Evolutionary conservation across 37 sponge, comb jelly and placozoan species (phyloP), one percentile per base, ranked within the genome.

Genomic region (Tethya wilhelma): DNA sequence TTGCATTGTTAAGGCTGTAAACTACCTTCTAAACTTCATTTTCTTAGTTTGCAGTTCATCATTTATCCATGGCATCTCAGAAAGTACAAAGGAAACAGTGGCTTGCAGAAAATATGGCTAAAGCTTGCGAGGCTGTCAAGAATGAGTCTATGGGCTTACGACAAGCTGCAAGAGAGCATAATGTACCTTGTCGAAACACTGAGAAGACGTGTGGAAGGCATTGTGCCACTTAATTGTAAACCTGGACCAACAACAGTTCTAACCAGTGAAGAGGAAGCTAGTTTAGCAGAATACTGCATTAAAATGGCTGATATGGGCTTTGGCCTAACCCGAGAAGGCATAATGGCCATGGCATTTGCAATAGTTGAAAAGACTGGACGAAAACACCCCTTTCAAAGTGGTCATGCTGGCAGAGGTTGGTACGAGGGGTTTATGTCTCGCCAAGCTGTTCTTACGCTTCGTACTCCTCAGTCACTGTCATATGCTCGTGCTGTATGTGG

Each of bases 301-400:
- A 11, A 23, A 49, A 82, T 82, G 74, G 64, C 74, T 58, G 83
- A 82, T 23, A 82, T 73, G 83, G 83, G 83, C 36, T 73, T 82
- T 82, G 83, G 83, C 23, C 53, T 73, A 4, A 63, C 83, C 1
- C 40, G 83, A 62, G 66, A 71, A 30, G 74, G 59, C 40, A 66
- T 82, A 25, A 72, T 82, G 83, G 58, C 39, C 43, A 72, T 71
- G 73, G 83, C 73, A 33, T 82, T 37, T 42, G 22, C 44, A 29
- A 82, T 82, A 11, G 74, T 60, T n/a, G 83, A 82, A 12, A 82
- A 41, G 39, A 72, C 56, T 60, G 83, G 83, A 12, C 44, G 74
- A 42, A 42, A 44, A 22, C 83, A 82, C 39, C 83, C 83, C 31
- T 82, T 82, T 39, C 59, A 39, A 62, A 40, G 44, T 60, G 83